Evolutionary conservation across 2,888 invertebrate genomes (phyloP), one percentile per base, ranked within the genome.

Genomic region (Dryadula phaetusa): DNA sequence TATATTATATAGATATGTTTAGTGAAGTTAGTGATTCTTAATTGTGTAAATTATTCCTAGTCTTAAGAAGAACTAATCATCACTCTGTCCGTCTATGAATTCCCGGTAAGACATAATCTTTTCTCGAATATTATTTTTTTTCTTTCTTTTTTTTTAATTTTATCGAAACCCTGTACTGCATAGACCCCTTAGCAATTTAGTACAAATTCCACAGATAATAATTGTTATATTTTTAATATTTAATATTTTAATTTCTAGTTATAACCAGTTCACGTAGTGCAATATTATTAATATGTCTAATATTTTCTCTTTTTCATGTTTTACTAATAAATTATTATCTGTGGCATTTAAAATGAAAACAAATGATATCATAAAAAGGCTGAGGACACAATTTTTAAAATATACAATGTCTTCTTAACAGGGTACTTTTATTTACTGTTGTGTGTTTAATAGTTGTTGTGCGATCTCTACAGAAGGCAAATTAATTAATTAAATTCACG

Each of bases 321-420:
- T 22, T 54, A 32, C 16, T 54, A 42, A 37, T 63, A 44, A 12
- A 73, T 62, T 66, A 77, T 83, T 83, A 79, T 82, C 85, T 83
- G 84, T 86, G 81, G 81, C 79, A 78, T 74, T 73, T 82, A 77
- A 49, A 25, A 75, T 72, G 74, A 79, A 84, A 87, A 82, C 82
- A 84, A 85, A 82, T 78, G 81, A 91, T 92, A 92, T 92, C 92
- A 92, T 90, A 79, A 80, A 88, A 91, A 92, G 92, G 92, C 92
- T 92, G 92, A 92, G 91, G 92, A 88, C 86, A 85, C 87, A 88
- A 87, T 88, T 90, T 88, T 90, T 86, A 88, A 84, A 83, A 89
- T 90, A 91, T 92, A 92, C 92, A 92, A 92, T 90, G 92, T 92
- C 90, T 89, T 90, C 86, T 86, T 77, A 90, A 92, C 92, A 92